Conservation (phyloP, 2,113 vertebrate species). For the Pagrus major region DNA sequence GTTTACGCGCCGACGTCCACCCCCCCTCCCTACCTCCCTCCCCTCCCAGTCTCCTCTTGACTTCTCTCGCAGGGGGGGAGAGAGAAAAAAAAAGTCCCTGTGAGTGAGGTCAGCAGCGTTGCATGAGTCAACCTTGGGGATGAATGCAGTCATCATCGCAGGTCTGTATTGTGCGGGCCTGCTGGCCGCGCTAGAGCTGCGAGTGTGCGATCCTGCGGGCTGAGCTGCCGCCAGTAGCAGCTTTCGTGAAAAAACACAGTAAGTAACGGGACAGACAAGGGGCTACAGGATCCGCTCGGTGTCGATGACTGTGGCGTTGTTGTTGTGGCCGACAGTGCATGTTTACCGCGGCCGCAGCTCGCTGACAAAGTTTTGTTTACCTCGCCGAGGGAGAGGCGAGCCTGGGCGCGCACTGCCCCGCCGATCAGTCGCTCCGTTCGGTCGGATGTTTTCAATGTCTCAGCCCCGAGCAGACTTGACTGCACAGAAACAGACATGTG, state of each 20-base stretch:
- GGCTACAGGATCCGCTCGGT: too few relatives aligned
- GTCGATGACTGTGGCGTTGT: constrained; percentile 30
- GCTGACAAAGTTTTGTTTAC: constrained; percentile 79
- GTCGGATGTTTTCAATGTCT: not conserved
- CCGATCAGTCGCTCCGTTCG: not conserved
- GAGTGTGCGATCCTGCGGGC: constrained; percentile 52
- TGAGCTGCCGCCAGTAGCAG: constrained; percentile 34
- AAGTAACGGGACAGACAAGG: constrained; percentile 49
- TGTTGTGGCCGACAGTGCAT: constrained; percentile 34
- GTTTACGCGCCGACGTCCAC: constrained; percentile 50
- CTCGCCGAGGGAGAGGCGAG: constrained; percentile 24
- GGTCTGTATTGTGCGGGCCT: constrained; percentile 52
- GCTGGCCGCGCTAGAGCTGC: constrained; percentile 65
- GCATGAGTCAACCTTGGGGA: constrained; percentile 86
- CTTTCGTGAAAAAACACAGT: constrained; percentile 63
- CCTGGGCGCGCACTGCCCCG: not conserved
- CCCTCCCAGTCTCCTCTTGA: constrained; percentile 57
- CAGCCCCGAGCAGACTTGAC: too few relatives aligned
- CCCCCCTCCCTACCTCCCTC: too few relatives aligned
- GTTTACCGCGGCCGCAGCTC: constrained; percentile 31
- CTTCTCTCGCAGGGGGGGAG: constrained; percentile 30
- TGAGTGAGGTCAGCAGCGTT: constrained; percentile 84
- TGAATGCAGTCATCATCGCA: constrained; percentile 82
- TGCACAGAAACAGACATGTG: constrained; percentile 29
- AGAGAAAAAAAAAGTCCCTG: not conserved